Evolutionary conservation across 2,888 invertebrate genomes (phyloP), one percentile per base, ranked within the genome.

Genomic region (Fissipunctia ypsillon): DNA sequence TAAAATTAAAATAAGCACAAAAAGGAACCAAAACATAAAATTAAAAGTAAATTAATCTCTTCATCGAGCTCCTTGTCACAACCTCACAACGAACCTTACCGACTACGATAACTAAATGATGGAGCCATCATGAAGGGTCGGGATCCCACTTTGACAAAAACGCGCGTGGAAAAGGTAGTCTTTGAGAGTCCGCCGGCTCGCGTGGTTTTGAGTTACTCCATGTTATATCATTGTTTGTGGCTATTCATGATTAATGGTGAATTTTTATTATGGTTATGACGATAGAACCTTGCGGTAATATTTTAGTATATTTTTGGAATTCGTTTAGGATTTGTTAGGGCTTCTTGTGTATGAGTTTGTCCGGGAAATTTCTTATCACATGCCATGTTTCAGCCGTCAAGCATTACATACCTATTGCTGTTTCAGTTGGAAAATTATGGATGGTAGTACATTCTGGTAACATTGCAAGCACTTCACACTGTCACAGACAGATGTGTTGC

Each of bases 71-170:
- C 16, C 61, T 61, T 63, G 80, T 79, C 73, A 80, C 50, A 60
- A 81, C 65, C 73, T 79, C 73, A 80, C 50, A 60, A 81, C 65
- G 31, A 74, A 54, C 31, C 48, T 31, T 38, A 43, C 43, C 22
- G 50, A 48, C 80, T 45, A 56, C 41, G 67, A 45, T 28, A 70
- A 25, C n/a, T 68, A 45, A 83, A 65, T 83, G 67, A 80, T 65
- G 52, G 67, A 59, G 43, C 64, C 72, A 41, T 78, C 78, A 71
- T 64, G 71, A 78, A 38, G 31, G 35, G 41, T 68, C 80, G 80
- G 80, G 48, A 28, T 65, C 25, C n/a, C 7, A 57, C 78, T 72
- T 83, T 80, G 28, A 72, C 60, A 80, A 78, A 82, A 82, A 83
- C 48, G 12, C n/a, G 28, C 16, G 35, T 60, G 57, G 45, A 61